A percentile compares a stretch with the other conserved stretches of the same genome.
phyloP scores from a whole-genome alignment of 2,888 invertebrate species.

The Epiblema foenella region DNA sequence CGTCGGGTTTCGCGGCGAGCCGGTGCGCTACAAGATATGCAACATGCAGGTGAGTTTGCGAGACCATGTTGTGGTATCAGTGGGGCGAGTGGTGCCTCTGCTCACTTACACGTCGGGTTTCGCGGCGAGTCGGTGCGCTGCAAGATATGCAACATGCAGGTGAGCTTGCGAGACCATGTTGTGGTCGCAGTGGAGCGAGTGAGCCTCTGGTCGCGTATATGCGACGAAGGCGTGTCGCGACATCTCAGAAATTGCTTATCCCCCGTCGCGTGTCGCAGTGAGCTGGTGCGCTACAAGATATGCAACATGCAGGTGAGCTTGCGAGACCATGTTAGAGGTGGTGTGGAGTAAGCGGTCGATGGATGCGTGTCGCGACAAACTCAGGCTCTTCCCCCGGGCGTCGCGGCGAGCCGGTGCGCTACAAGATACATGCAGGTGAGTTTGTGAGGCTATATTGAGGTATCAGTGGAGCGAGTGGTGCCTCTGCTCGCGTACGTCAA shows the following conservation, averaged over 20 bases:
- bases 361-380: constrained; percentile 64
- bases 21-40: constrained; percentile 94
- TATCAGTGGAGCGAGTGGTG: constrained; percentile 97
- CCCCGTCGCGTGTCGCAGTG: constrained; percentile 66
- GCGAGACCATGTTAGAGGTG: too few species aligned
- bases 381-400: constrained; percentile 83
- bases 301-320: constrained; percentile 94
- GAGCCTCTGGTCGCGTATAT: constrained; percentile 96
- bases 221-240: constrained; percentile 95
- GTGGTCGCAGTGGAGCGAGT: constrained; percentile 96
- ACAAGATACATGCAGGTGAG: constrained; percentile 96
- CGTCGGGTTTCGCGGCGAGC: constrained; percentile 87
- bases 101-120: too few species aligned
- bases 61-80: too few species aligned
- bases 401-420: constrained; percentile 89
- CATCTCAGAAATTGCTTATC: constrained; percentile 91
- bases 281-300: constrained; percentile 93
- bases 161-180: too few species aligned
- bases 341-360: too few species aligned
- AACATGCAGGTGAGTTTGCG: constrained; percentile 91
- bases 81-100: too few species aligned
- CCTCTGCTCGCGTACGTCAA: constrained; percentile 94
- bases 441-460: constrained; percentile 78
- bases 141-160: too few species aligned
- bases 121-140: too few species aligned